Conservation (phyloP, 1,140 invertebrate genomes). For the Nixonia krombeini region DNA sequence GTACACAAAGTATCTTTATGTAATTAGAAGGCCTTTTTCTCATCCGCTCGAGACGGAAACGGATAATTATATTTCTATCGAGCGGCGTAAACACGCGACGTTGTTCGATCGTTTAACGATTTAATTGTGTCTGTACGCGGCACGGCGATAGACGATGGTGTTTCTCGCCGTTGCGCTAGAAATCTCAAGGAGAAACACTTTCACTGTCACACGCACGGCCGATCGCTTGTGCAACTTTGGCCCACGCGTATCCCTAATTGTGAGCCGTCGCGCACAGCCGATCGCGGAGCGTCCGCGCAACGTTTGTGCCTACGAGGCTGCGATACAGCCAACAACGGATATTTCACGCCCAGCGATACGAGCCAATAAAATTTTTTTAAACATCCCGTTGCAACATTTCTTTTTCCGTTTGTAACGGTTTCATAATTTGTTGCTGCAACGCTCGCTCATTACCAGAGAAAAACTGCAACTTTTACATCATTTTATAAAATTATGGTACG, state of each 20-base stretch:
- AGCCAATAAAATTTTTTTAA: too few species aligned
- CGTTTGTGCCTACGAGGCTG: constrained; percentile 12
- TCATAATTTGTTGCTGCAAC: too few species aligned
- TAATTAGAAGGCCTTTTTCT: too few species aligned
- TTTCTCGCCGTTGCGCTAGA: constrained; percentile 51
- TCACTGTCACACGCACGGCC: constrained; percentile 60
- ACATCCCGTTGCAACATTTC: too few species aligned
- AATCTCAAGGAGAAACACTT: constrained; percentile 70
- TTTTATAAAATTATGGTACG: too few species aligned
- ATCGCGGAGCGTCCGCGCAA: constrained; percentile 26
- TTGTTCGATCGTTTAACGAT: constrained; percentile 24
- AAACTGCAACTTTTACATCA: too few species aligned
- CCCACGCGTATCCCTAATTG: too few species aligned
- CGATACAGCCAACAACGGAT: too few species aligned
- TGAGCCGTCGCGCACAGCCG: constrained; percentile 16
- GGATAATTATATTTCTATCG: constrained; percentile 24
- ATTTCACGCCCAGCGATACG: constrained; percentile 38
- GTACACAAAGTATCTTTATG: too few species aligned
- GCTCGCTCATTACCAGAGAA: too few species aligned
- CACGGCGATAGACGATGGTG: constrained; percentile 34
- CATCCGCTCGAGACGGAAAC: constrained; percentile 30
- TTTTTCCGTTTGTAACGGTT: too few species aligned
- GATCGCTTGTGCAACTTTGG: constrained; percentile 49
- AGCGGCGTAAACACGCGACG: constrained; percentile 18
- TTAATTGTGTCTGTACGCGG: constrained; percentile 19